Evolutionary conservation across 1,140 invertebrate genomes (phyloP), one percentile per base, ranked within the genome.

Genomic region (Tenebrio molitor): DNA sequence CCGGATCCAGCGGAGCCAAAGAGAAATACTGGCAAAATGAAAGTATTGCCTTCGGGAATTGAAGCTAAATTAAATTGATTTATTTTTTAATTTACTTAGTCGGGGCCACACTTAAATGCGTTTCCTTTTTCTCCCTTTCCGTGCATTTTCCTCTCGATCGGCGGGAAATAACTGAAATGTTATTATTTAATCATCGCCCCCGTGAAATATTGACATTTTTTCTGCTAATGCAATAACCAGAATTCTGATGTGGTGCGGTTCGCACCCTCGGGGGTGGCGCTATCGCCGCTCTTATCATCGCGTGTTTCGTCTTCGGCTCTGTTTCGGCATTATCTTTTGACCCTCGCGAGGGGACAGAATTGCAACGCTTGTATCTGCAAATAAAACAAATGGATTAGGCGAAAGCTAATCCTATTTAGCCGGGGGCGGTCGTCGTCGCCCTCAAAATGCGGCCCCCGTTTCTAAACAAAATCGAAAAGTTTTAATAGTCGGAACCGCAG

Each of bases 21-120:
- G 16, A 46, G 46, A 53, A 53, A 53, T 53, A 53, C 46, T 15
- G 46, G 17, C 23, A 25, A 25, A 58, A 58, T 58, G 10, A 58
- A 58, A 58, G 50, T 58, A 58, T 58, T 58, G 50, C 50, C 50
- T 58, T 58, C 50, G 50, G 50, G 50, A 58, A 58, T 58, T 58
- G 21, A 14, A 14, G 21, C 21, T 29, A 58, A 58, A 58, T 58
- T 58, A 58, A 58, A 58, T 58, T 25, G 50, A 58, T 58, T 58
- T 58, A 58, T 58, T 58, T 58, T 58, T 58, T 58, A 58, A 58
- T 58, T 58, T 58, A 58, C 50, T 58, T 58, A 58, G 36, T 39
- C 5, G n/a, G 50, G 17, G 44, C 21, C 12, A 58, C 50, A 25
- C 21, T 58, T 58, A 58, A 58, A 58, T 58, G 46, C n/a, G 36